Conservation (phyloP, 1,140 invertebrate species). For the Ridgeia piscesae region DNA sequence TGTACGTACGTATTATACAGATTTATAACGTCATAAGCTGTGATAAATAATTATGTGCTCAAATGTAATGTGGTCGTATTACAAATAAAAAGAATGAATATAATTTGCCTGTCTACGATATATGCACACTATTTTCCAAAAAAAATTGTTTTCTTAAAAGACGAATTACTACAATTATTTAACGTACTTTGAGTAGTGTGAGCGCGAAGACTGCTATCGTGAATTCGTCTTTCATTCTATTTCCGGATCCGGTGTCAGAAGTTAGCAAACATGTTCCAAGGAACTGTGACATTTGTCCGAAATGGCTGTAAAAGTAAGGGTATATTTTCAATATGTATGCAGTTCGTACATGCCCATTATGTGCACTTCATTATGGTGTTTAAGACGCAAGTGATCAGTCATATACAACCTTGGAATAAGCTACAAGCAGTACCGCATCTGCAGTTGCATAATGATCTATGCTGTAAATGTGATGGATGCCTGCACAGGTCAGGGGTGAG, state of each 20-base stretch:
- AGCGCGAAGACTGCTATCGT: neutral
- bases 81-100: no score
- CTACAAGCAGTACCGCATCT: neutral
- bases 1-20: no score
- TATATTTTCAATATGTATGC: neutral
- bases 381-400: neutral
- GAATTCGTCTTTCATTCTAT: neutral
- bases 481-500: no score
- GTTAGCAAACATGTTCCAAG: slow-evolving; percentile 5
- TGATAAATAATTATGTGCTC: no score
- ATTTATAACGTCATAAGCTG: no score
- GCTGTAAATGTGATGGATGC: no score
- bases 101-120: no score
- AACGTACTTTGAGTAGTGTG: neutral
- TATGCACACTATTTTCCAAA: no score
- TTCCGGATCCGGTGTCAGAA: neutral
- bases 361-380: neutral
- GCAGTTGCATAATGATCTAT: neutral
- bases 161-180: neutral
- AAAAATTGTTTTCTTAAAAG: neutral
- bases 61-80: no score
- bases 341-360: neutral
- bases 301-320: neutral
- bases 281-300: neutral
- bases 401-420: neutral